These are phyloP conservation scores for Thunnus maccoyii DNA, from an alignment of 2,113 vertebrate species.

Conservation along the genomic window DNA sequence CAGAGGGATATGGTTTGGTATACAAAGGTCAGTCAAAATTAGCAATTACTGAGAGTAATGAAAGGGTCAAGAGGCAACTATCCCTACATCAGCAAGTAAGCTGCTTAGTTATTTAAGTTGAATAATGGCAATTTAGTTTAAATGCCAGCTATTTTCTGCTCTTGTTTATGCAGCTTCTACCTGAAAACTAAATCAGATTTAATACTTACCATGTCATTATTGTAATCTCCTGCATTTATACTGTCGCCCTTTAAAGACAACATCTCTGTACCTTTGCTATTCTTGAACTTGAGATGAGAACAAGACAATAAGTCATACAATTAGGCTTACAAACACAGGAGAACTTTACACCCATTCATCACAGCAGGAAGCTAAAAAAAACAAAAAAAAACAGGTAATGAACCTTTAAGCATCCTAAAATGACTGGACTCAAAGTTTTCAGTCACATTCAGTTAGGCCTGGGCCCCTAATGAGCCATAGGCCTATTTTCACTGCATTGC, in stretches of 20 bases:
- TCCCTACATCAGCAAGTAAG: not conserved
- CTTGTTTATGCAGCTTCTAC: not conserved
- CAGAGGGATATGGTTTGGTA: not conserved
- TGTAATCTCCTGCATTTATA: constrained; percentile 29
- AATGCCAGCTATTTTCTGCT: not conserved
- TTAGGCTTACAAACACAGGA: not conserved
- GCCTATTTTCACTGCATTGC: constrained; percentile 35
- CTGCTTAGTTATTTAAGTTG: not conserved
- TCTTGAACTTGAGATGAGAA: not conserved
- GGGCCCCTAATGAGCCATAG: constrained; percentile 54
- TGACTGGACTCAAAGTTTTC: constrained; percentile 25
- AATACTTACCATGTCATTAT: not conserved
- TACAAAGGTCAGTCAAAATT: constrained; percentile 19
- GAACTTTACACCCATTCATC: not conserved
- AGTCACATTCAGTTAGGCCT: constrained; percentile 27
- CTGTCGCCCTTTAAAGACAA: not conserved
- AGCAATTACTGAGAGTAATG: not conserved
- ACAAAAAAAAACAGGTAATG: not conserved
- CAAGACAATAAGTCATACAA: not conserved
- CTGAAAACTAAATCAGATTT: not conserved
- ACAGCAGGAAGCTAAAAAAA: not conserved
- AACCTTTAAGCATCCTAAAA: not conserved
- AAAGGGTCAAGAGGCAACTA: constrained; percentile 17
- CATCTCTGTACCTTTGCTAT: not conserved
- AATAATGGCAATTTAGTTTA: constrained; percentile 7